A percentile compares a stretch with the other conserved stretches of the same genome.
phyloP scores from a whole-genome alignment of 2,113 vertebrate species.

The Heloderma charlesbogerti region DNA sequence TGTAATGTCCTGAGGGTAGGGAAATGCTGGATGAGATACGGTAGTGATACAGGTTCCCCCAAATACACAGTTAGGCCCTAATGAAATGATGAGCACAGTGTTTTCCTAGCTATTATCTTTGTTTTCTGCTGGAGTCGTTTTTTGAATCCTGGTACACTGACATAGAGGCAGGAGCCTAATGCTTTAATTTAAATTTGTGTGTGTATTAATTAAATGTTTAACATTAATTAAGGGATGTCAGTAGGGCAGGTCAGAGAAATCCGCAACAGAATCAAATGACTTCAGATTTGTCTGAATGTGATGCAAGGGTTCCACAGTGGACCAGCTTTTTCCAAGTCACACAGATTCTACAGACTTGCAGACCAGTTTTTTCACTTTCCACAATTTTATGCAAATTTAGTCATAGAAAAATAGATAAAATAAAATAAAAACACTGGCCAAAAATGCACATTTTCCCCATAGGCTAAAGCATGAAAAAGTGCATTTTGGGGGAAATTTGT shows the following conservation, averaged over 20 bases:
- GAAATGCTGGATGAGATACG: not conserved
- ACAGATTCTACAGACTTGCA: too few relatives aligned
- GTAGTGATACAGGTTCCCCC: not conserved
- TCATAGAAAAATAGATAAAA: too few relatives aligned
- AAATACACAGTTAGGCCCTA: not conserved
- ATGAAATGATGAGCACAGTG: not conserved
- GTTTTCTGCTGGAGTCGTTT: not conserved
- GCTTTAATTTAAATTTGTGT: slow-evolving; percentile 8
- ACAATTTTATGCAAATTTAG: too few relatives aligned
- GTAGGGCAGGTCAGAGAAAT: not conserved
- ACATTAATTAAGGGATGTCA: not conserved
- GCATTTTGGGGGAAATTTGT: too few relatives aligned
- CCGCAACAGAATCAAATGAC: too few relatives aligned
- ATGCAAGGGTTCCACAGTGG: too few relatives aligned
- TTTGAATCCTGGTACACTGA: accelerated
- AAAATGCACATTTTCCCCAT: too few relatives aligned
- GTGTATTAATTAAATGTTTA: not conserved
- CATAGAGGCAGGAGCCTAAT: not conserved
- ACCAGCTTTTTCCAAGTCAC: too few relatives aligned
- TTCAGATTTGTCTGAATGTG: too few relatives aligned
- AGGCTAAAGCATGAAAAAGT: too few relatives aligned
- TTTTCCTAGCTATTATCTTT: not conserved
- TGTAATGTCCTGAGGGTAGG: not conserved
- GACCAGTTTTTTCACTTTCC: too few relatives aligned
- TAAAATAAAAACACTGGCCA: too few relatives aligned